These are phyloP conservation scores for Dexiosoma caninum DNA, from an alignment of 2,888 invertebrate species.

Conservation along the genomic window DNA sequence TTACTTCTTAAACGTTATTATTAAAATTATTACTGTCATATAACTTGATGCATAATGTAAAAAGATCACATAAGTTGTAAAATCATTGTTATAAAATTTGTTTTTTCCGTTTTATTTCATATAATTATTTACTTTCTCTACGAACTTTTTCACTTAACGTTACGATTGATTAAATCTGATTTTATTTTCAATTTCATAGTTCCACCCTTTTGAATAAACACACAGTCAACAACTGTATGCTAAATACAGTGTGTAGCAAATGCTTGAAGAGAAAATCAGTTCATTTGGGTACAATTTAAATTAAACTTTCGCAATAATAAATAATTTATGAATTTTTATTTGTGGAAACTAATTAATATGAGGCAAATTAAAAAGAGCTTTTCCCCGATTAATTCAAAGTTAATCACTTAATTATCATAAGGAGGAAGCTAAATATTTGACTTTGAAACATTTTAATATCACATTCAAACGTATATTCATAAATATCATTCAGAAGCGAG, in stretches of 20 bases:
- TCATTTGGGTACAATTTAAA: too few relatives aligned
- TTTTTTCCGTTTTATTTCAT: neutral
- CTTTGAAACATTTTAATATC: too few relatives aligned
- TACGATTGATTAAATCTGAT: constrained; percentile 47
- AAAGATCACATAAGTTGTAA: neutral
- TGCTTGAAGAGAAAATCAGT: neutral
- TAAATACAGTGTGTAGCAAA: neutral
- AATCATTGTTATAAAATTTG: neutral
- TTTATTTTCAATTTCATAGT: constrained; percentile 28
- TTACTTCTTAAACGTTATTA: too few relatives aligned
- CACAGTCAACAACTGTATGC: neutral
- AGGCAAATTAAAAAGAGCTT: too few relatives aligned
- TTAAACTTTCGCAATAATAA: too few relatives aligned
- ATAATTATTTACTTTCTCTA: constrained; percentile 48
- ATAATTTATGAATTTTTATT: too few relatives aligned
- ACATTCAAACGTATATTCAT: too few relatives aligned
- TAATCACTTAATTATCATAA: too few relatives aligned
- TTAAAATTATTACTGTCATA: neutral
- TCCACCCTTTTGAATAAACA: constrained; percentile 36
- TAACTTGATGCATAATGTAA: neutral
- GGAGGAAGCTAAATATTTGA: too few relatives aligned
- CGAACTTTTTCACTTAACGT: constrained; percentile 6
- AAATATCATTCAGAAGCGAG: too few relatives aligned
- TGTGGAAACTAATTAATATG: too few relatives aligned
- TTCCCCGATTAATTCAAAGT: too few relatives aligned